phyloP scores from a whole-genome alignment of 2,888 invertebrate genomes.

The Hecatera dysodea region DNA sequence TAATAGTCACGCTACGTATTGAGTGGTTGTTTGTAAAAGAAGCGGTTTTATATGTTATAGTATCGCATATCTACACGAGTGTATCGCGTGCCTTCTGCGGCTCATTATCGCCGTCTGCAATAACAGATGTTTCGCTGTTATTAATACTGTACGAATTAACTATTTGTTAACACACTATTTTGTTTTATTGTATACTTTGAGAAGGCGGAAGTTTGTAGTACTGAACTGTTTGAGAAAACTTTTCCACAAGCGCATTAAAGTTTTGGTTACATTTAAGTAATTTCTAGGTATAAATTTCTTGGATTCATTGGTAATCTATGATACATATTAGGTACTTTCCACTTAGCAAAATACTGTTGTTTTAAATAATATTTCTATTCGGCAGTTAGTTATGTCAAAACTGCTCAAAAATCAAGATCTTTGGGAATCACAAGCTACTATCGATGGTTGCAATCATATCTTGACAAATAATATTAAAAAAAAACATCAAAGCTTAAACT shows the following conservation, averaged over 20 bases:
- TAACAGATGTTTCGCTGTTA: slow-evolving; percentile 83
- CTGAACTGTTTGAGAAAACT: neutral
- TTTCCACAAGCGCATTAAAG: neutral
- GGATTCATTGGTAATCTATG: neutral
- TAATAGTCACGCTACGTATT: too few species aligned
- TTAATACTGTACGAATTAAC: slow-evolving; percentile 78
- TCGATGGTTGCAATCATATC: neutral
- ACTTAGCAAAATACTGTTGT: neutral
- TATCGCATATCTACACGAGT: slow-evolving; percentile 43
- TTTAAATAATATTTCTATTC: too few species aligned
- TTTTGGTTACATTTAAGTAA: neutral
- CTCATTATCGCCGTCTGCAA: slow-evolving; percentile 79
- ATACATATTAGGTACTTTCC: neutral
- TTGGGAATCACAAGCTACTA: neutral
- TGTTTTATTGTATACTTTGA: slow-evolving; percentile 45
- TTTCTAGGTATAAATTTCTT: neutral
- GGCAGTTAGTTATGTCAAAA: neutral
- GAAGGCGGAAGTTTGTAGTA: slow-evolving; percentile 15
- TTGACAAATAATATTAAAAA: slow-evolving; percentile 7
- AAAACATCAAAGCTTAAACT: slow-evolving; percentile 21
- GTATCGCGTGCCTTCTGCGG: slow-evolving; percentile 61
- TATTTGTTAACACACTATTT: slow-evolving; percentile 59
- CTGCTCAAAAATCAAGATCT: neutral
- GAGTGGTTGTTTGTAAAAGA: neutral
- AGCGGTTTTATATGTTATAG: neutral